phyloP scores from a whole-genome alignment of 2,888 invertebrate species.

The Terebella lapidaria region DNA sequence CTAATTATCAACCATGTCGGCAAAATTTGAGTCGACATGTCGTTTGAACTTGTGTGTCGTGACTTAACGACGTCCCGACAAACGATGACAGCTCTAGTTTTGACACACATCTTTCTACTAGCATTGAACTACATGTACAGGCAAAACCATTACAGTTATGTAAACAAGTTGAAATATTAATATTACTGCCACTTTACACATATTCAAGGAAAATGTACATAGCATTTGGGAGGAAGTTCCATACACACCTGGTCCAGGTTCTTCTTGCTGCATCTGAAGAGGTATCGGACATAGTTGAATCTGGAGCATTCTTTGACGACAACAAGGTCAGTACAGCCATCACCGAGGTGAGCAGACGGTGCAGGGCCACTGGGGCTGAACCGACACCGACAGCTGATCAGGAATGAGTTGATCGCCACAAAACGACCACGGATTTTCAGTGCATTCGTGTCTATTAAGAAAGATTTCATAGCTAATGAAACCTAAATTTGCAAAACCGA shows the following conservation, averaged over 20 bases:
- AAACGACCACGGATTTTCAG: slow-evolving; percentile 60
- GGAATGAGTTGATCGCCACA: slow-evolving; percentile 70
- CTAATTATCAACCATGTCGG: too few relatives aligned
- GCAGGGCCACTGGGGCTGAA: slow-evolving; percentile 73
- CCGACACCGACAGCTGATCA: slow-evolving; percentile 71
- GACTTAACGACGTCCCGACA: too few relatives aligned
- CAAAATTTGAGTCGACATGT: too few relatives aligned
- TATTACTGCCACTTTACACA: background rate
- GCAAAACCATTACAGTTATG: background rate
- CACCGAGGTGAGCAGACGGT: slow-evolving; percentile 72
- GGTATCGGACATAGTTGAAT: slow-evolving; percentile 66
- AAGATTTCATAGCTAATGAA: background rate
- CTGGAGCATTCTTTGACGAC: slow-evolving; percentile 68
- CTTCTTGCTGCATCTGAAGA: slow-evolving; percentile 58
- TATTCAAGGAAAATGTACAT: too few relatives aligned
- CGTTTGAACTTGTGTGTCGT: too few relatives aligned
- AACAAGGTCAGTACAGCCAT: slow-evolving; percentile 74
- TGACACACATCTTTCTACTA: too few relatives aligned
- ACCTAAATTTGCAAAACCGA: too few relatives aligned
- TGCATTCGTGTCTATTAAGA: background rate
- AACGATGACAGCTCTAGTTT: too few relatives aligned
- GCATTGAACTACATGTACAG: too few relatives aligned
- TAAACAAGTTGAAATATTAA: background rate
- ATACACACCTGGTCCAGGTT: slow-evolving; percentile 63
- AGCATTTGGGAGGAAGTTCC: too few relatives aligned